Conservation (phyloP, 2,888 invertebrate species). For the Dysmachus trigonus region DNA sequence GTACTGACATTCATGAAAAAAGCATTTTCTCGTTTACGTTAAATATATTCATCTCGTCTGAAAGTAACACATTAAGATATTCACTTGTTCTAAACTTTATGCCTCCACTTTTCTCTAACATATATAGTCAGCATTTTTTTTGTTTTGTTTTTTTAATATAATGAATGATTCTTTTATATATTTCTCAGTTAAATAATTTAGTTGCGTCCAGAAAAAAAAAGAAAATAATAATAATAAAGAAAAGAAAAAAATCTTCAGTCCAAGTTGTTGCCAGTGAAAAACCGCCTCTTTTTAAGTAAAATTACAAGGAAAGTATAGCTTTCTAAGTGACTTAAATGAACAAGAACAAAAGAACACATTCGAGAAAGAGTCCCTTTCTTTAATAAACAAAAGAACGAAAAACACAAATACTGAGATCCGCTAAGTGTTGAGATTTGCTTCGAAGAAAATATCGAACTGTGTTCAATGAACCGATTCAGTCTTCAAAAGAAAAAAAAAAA, state of each 20-base stretch:
- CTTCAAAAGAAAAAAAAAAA: not conserved
- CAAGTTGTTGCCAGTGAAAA: conserved; percentile 50
- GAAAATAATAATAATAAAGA: not conserved
- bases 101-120: not conserved
- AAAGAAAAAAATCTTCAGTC: conserved; percentile 46
- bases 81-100: not conserved
- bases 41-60: conserved; percentile 25
- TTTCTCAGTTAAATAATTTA: conserved; percentile 21
- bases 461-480: not conserved
- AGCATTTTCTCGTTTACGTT: conserved; percentile 1
- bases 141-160: too few relatives aligned
- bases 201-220: not conserved
- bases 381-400: not conserved
- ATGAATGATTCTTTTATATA: not conserved
- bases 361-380: not conserved
- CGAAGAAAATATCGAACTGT: not conserved
- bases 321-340: not conserved
- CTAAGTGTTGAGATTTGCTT: not conserved
- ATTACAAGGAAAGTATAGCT: not conserved
- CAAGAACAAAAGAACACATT: not conserved
- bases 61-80: conserved; percentile 39
- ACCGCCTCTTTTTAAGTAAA: conserved; percentile 41
- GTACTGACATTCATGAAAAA: conserved; percentile 21
- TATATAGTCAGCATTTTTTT: conserved; percentile 11
- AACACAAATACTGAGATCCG: conserved; percentile 6